Evolutionary conservation across 37 sponge, comb jelly and placozoan species (phyloP).

Genomic region (Geodia barretti): DNA sequence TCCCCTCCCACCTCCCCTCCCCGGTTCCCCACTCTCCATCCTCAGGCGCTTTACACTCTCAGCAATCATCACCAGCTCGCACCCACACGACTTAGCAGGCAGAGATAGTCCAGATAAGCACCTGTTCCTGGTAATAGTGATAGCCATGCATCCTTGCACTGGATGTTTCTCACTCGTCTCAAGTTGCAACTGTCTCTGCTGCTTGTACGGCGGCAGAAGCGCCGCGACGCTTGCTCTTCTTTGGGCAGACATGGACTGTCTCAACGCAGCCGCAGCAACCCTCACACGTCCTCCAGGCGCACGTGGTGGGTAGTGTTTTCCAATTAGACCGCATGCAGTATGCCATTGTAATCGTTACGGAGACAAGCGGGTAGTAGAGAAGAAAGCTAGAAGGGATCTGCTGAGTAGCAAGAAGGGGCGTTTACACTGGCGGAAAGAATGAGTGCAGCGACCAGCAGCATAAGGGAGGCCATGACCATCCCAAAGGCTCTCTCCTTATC

Average conservation of each 20-base stretch:
- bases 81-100: too few species aligned
- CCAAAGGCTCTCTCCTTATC: constrained; percentile 50
- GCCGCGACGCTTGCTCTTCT: not conserved
- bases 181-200: not conserved
- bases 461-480: constrained; percentile 45
- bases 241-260: not conserved
- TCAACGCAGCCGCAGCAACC: too few species aligned
- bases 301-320: not conserved
- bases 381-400: not conserved
- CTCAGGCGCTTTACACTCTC: not conserved
- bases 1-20: not conserved
- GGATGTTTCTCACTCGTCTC: not conserved
- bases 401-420: not conserved
- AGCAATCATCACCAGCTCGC: too few species aligned
- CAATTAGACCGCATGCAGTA: constrained; percentile 28
- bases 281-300: too few species aligned
- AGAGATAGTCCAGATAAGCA: too few species aligned
- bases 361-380: not conserved
- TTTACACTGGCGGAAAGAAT: too few species aligned
- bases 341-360: constrained; percentile 28
- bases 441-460: not conserved
- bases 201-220: constrained; percentile 14
- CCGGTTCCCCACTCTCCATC: too few species aligned
- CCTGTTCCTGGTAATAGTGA: too few species aligned
- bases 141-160: too few species aligned